Percentiles rank a stretch among this genome's conserved stretches.
Conservation (phyloP, 2,113 vertebrate genomes). For the Tonatia bakeri region DNA sequence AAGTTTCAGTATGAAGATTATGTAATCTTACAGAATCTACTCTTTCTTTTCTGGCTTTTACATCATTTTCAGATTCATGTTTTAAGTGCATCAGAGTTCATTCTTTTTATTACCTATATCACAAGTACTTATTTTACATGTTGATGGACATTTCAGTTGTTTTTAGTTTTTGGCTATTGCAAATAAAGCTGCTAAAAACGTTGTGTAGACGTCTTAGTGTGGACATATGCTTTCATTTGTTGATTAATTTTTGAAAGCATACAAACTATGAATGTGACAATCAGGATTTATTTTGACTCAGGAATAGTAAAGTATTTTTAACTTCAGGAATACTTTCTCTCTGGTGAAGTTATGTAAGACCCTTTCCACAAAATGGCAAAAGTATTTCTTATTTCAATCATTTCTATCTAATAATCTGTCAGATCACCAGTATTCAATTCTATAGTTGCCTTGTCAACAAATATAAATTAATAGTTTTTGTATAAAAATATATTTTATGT, state of each 20-base stretch:
- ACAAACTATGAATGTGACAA: background rate
- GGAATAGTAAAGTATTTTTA: background rate
- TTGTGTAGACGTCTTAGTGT: background rate
- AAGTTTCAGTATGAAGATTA: background rate
- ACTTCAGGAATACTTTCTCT: constrained; percentile 1
- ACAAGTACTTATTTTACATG: background rate
- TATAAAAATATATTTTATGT: background rate
- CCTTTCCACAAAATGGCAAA: background rate
- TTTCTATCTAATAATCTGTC: background rate
- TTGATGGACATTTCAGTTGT: background rate
- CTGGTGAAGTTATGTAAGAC: background rate
- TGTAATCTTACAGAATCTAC: background rate
- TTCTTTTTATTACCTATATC: background rate
- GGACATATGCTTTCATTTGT: background rate
- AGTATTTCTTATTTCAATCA: background rate
- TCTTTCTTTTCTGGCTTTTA: background rate
- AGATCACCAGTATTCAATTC: background rate
- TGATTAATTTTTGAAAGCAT: background rate
- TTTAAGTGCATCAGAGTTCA: background rate
- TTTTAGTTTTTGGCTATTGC: background rate
- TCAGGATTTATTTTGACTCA: constrained; percentile 11
- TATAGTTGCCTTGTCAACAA: background rate
- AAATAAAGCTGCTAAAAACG: background rate
- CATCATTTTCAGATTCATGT: background rate
- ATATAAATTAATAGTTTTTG: background rate